Evolutionary conservation across 2,797 vertebrate species (phyloP).

Genomic region (Emydoidea blandingii): DNA sequence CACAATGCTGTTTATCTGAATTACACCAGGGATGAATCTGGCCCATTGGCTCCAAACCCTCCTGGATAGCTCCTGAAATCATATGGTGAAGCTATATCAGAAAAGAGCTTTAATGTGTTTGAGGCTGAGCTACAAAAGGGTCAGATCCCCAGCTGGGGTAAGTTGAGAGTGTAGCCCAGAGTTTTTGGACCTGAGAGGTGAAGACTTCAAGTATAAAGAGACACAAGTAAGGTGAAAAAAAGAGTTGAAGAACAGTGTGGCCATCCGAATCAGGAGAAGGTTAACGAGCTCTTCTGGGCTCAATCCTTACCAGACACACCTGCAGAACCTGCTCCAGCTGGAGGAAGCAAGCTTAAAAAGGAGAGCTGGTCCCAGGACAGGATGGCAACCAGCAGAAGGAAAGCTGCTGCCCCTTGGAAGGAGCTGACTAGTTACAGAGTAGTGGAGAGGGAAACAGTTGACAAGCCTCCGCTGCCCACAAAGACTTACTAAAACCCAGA

Average conservation of each 20-base stretch:
- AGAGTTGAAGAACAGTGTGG: neutral
- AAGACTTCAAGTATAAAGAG: neutral
- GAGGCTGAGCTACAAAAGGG: slow-evolving; percentile 7
- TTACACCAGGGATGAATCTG: neutral
- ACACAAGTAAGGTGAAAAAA: neutral
- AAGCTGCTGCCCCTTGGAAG: neutral
- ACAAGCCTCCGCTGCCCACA: neutral
- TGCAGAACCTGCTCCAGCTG: neutral
- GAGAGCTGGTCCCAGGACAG: neutral
- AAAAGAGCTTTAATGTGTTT: neutral
- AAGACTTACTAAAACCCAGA: neutral
- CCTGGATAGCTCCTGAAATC: neutral
- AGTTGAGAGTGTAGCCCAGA: neutral
- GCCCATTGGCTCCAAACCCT: neutral
- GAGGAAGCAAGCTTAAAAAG: neutral
- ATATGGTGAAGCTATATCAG: neutral
- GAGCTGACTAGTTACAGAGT: neutral
- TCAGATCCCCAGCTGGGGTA: neutral
- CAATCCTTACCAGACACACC: no score
- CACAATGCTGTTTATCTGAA: neutral
- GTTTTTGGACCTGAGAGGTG: neutral
- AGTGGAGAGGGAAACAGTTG: neutral
- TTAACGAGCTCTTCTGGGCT: neutral
- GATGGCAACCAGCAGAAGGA: neutral
- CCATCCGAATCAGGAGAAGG: neutral